Evolutionary conservation across 2,113 vertebrate genomes (phyloP), one percentile per base, ranked within the genome.

Genomic region (Hymenochirus boettgeri): DNA sequence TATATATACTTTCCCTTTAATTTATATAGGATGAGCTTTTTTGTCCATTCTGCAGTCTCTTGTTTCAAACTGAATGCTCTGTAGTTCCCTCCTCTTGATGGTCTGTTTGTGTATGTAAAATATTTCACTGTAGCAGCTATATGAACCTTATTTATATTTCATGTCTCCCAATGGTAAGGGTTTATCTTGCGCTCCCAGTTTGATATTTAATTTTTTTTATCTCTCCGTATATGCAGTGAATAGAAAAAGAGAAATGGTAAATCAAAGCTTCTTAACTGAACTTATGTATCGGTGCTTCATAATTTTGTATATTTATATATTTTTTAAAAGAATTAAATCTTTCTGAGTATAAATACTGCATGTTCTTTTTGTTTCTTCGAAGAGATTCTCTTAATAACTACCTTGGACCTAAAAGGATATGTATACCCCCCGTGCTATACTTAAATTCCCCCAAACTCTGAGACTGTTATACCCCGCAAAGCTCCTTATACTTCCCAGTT

Each of bases 61-160:
- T 48, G 47, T 33, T 15, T 46, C 27, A 35, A 35, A 35, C 23
- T n/a, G 48, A 33, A 39, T 56, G 62, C 62, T 66, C 47, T 52
- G 55, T 51, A 58, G 17, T 21, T 58, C 48, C 37, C 24, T 18
- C 35, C 22, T 50, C 35, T 11, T 29, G 26, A 48, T 50, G 17
- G 33, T 65, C 46, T 42, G n/a, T 60, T 46, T 45, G 4, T 42
- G 22, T 37, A 29, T 66, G 55, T 66, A 57, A 48, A 59, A 53
- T 58, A 66, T 58, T 39, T 58, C 29, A 58, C 48, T 69, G 65
- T 69, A 53, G 65, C 57, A 53, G 37, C 19, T 69, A 69, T 57
- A 57, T 57, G 53, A 29, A 59, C 37, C 23, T 51, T 69, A 69
- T 69, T 69, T 69, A 69, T 69, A 60, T 67, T 67, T 59, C 56